Evolutionary conservation across 2,113 vertebrate species (phyloP).

Genomic region (Dipodomys stephensi): DNA sequence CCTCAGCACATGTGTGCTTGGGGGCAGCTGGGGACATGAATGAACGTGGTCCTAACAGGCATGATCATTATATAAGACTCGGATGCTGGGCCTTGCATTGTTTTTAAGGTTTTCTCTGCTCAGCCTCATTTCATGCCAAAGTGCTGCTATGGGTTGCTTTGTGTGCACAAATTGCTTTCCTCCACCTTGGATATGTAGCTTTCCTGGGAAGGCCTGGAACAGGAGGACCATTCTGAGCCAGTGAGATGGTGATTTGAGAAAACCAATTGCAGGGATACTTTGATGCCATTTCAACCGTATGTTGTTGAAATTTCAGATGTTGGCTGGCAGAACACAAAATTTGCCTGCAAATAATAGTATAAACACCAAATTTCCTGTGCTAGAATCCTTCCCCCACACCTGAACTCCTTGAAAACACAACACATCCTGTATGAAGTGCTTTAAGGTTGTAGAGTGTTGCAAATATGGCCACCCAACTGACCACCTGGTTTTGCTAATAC

Average conservation of each 20-base stretch:
- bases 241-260: not conserved
- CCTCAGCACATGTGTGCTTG: not conserved
- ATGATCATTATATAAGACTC: not conserved
- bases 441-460: not conserved
- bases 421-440: not conserved
- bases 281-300: not conserved
- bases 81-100: not conserved
- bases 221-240: constrained; percentile 17
- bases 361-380: not conserved
- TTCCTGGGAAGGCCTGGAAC: constrained; percentile 38
- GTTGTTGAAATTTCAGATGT: not conserved
- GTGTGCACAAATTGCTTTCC: constrained; percentile 54
- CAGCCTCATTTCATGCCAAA: constrained; percentile 65
- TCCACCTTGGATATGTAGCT: constrained; percentile 30
- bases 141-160: constrained; percentile 30
- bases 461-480: not conserved
- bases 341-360: not conserved
- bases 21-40: not conserved
- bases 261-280: not conserved
- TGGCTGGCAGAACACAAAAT: constrained; percentile 48
- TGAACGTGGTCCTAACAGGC: not conserved
- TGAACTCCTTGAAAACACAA: not conserved
- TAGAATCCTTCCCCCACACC: not conserved
- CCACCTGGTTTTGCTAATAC: not conserved
- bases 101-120: constrained; percentile 44